Evolutionary conservation across 2,797 vertebrate genomes (phyloP).

Genomic region (Acanthurus leucopareius): DNA sequence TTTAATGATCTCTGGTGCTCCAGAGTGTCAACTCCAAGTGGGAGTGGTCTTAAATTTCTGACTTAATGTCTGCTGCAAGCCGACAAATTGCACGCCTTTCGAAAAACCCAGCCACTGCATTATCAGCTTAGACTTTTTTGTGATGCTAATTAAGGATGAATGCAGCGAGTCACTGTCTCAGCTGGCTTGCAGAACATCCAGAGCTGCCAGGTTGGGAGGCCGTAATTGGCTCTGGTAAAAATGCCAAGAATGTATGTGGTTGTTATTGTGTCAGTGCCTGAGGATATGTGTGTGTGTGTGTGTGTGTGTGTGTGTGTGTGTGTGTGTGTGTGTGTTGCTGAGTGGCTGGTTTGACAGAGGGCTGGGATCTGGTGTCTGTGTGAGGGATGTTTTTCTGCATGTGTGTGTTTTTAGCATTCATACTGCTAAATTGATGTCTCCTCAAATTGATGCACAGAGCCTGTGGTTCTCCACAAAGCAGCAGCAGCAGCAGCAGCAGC

Average conservation of each 20-base stretch:
- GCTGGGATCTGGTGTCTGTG: constrained; percentile 25
- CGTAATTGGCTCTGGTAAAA: constrained; percentile 70
- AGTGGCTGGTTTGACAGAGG: constrained; percentile 30
- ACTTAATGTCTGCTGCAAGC: constrained; percentile 29
- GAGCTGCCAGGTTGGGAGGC: constrained; percentile 48
- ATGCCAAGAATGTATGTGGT: constrained; percentile 76
- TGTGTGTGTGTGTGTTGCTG: constrained; percentile 35
- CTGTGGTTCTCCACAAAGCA: constrained; percentile 31
- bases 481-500: constrained; percentile 20
- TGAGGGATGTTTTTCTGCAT: constrained; percentile 17
- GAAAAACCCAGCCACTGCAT: constrained; percentile 34
- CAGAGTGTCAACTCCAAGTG: constrained; percentile 34
- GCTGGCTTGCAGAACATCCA: constrained; percentile 48
- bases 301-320: constrained; percentile 54
- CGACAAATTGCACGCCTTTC: constrained; percentile 8
- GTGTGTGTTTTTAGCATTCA: constrained; percentile 13
- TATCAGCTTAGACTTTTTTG: constrained; percentile 45
- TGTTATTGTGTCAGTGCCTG: constrained; percentile 48
- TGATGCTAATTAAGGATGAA: constrained; percentile 61
- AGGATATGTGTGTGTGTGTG: constrained; percentile 60
- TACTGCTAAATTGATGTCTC: constrained; percentile 25
- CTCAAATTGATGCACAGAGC: constrained; percentile 20
- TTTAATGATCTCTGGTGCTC: constrained; percentile 39
- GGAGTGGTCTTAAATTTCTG: constrained; percentile 20
- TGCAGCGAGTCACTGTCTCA: constrained; percentile 37